phyloP scores from a whole-genome alignment of 92 coral and sea anemone species.

The Porites rus region DNA sequence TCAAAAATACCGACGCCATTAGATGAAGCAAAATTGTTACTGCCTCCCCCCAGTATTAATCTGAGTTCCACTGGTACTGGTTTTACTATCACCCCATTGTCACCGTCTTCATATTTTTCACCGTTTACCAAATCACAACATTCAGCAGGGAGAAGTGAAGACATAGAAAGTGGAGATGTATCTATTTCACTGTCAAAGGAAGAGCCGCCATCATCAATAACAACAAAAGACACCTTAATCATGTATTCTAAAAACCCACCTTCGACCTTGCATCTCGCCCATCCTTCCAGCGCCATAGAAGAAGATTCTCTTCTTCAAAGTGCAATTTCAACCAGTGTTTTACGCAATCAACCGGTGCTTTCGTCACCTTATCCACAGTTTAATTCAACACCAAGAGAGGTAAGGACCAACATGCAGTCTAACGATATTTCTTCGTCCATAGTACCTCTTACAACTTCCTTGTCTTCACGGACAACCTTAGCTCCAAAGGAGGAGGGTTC shows the following conservation, averaged over 20 bases:
- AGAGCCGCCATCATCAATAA: neutral
- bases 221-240: neutral
- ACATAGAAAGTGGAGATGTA: neutral
- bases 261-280: neutral
- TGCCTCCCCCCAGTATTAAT: neutral
- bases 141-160: neutral
- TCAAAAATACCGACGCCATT: neutral
- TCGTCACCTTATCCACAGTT: neutral
- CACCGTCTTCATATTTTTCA: neutral
- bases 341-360: neutral
- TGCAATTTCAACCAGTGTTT: neutral
- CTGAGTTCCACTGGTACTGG: neutral
- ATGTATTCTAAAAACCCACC: neutral
- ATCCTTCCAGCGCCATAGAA: neutral
- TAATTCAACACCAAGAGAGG: neutral
- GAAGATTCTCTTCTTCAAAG: neutral
- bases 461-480: no score
- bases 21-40: neutral
- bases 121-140: neutral
- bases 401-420: neutral
- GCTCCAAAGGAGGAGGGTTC: no score
- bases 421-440: neutral
- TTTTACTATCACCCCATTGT: neutral
- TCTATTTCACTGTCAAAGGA: neutral
- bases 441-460: no score